Evolutionary conservation across 2,888 invertebrate species (phyloP).

Genomic region (Dicyrtoma fusca): DNA sequence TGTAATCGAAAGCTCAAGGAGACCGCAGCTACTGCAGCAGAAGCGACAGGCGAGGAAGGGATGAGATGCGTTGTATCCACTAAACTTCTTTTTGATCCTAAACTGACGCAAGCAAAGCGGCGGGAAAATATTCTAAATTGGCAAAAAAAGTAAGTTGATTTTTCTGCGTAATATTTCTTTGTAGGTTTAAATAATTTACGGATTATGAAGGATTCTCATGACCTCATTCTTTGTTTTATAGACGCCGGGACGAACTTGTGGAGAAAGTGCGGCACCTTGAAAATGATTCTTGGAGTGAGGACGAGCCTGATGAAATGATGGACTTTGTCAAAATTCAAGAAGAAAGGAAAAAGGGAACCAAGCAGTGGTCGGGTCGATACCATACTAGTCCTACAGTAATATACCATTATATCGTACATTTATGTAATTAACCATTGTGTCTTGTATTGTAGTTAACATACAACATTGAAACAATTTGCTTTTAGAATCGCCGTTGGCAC

Average conservation of each 20-base stretch:
- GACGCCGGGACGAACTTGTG: conserved; percentile 62
- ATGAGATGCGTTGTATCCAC: conserved; percentile 3
- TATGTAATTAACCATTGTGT: neutral
- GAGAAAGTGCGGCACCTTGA: conserved; percentile 65
- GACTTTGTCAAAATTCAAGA: conserved; percentile 53
- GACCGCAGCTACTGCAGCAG: neutral
- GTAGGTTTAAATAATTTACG: no score
- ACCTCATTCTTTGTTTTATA: no score
- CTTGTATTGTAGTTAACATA: neutral
- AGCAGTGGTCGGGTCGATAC: conserved; percentile 13
- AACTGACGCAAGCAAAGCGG: conserved; percentile 46
- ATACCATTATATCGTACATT: no score
- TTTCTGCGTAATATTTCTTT: no score
- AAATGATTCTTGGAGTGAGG: conserved; percentile 59
- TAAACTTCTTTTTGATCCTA: conserved; percentile 41
- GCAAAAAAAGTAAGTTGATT: conserved; percentile 47
- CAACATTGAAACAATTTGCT: neutral
- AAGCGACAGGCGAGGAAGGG: neutral
- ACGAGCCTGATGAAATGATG: conserved; percentile 60
- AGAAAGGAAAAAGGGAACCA: neutral
- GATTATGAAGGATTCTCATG: no score
- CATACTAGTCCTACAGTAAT: conserved; percentile 8
- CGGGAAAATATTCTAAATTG: conserved; percentile 45
- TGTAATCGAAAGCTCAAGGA: neutral
- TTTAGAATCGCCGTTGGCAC: conserved; percentile 28